phyloP scores from a whole-genome alignment of 1,140 invertebrate species.

The Globodera rostochiensis region DNA sequence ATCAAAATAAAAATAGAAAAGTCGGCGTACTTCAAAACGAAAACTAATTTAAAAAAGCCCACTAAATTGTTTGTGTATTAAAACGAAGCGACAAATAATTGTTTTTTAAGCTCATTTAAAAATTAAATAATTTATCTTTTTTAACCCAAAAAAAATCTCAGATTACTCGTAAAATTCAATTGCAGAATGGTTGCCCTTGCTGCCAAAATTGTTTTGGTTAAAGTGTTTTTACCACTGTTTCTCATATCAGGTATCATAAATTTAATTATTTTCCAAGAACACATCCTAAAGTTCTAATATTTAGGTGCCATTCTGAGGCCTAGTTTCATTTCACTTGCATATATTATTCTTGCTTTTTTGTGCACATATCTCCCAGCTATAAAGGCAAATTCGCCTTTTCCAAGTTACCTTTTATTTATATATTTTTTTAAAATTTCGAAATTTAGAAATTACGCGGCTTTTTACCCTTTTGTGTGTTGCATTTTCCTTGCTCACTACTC shows the following conservation, averaged over 20 bases:
- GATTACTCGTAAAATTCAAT: not conserved
- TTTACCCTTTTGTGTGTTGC: constrained; percentile 42
- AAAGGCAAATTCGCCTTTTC: constrained; percentile 30
- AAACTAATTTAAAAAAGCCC: too few species aligned
- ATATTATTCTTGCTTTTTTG: constrained; percentile 53
- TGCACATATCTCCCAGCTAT: constrained; percentile 50
- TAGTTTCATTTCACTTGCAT: constrained; percentile 52
- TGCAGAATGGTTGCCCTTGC: constrained; percentile 37
- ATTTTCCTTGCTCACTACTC: constrained; percentile 28
- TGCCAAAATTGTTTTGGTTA: constrained; percentile 43
- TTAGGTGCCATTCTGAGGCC: constrained; percentile 55
- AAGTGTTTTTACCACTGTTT: constrained; percentile 38
- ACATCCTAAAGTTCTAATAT: constrained; percentile 7
- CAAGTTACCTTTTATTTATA: constrained; percentile 34
- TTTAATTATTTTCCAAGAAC: constrained; percentile 1
- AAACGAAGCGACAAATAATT: too few species aligned
- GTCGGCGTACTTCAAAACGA: too few species aligned
- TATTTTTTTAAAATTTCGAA: constrained; percentile 20
- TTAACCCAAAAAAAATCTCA: too few species aligned
- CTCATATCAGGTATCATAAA: constrained; percentile 32
- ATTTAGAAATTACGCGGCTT: constrained; percentile 39
- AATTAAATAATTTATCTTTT: not conserved
- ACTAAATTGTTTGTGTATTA: too few species aligned
- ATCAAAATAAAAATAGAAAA: too few species aligned
- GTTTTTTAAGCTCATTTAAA: not conserved